Base-by-base conservation (phyloP, 2,888 invertebrate genomes). In the Drosophila nigricruria region DNA sequence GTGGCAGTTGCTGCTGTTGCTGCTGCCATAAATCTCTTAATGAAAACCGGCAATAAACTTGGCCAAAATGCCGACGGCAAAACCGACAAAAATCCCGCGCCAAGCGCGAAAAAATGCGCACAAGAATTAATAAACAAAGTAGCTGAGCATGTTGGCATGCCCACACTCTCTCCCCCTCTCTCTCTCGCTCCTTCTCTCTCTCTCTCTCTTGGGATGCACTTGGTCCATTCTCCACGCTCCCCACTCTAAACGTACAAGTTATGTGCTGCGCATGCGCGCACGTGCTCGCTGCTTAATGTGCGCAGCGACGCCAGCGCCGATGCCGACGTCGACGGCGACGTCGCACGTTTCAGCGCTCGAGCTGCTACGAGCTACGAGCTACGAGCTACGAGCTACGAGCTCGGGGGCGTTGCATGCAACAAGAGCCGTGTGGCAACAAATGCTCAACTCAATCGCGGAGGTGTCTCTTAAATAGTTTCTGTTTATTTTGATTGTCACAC, bases 11-110 rank as follows among this genome's bases (percentile, higher is more conserved):
- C 36, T 53, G 61, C 64, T 53, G 56, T 25, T 57, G 77, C 57
- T 58, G 67, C 53, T 62, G 81, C 82, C 71, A 89, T 89, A 90
- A 89, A 89, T 89, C 90, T 90, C 89, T 82, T 84, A 90, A 88
- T 87, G 87, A 89, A 88, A 90, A 87, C 91, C 87, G 84, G 87
- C 91, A 88, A 89, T 82, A 90, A 88, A 82, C 74, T 87, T 83
- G 78, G 76, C 73, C 76, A 59, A 76, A 82, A 72, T 62, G 86
- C 90, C 90, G 88, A 30, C 81, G 86, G 87, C 76, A 53, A 77
- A 49, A 78, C 49, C 69, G 65, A 63, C 53, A 53, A 60, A 70
- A 59, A 62, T 78, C 52, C 70, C 57, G 60, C 66, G 65, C 47
- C 73, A 82, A 88, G 88, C 88, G 88, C 80, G 86, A 89, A 85